phyloP scores from a whole-genome alignment of 2,113 vertebrate species.

The Aleadryas rufinucha region DNA sequence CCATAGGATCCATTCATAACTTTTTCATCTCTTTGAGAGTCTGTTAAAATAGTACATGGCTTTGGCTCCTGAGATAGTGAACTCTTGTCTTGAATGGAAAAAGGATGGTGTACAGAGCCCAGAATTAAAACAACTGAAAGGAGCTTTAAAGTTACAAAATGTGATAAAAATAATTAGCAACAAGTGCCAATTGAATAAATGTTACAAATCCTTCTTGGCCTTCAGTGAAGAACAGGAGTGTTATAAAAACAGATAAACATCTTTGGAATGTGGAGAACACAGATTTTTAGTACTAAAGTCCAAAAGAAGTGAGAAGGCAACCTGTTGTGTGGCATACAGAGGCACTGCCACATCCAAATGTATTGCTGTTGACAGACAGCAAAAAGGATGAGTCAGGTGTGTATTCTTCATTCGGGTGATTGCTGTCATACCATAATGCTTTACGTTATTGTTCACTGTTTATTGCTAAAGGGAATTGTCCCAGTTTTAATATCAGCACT shows the following conservation, averaged over 20 bases:
- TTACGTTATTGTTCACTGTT: not conserved
- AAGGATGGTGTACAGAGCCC: not conserved
- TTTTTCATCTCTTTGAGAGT: not conserved
- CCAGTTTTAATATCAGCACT: not conserved
- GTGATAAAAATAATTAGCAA: not conserved
- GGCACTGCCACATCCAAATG: not conserved
- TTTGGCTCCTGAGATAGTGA: not conserved
- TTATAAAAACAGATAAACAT: not conserved
- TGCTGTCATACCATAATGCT: not conserved
- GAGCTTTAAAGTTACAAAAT: not conserved
- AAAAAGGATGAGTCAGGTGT: not conserved
- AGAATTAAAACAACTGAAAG: not conserved
- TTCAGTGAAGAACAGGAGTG: not conserved
- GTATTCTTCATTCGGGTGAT: not conserved
- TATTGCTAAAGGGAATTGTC: not conserved
- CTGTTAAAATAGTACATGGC: not conserved
- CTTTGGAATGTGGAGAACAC: not conserved
- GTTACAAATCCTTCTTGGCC: not conserved
- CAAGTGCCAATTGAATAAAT: not conserved
- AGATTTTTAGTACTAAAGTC: not conserved
- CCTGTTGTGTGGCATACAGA: not conserved
- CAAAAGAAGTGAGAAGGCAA: not conserved
- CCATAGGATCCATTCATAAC: not conserved
- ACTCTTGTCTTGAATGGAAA: not conserved
- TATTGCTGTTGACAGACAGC: not conserved